A percentile compares a stretch with the other conserved stretches of the same genome.
Conservation (phyloP, 2,113 vertebrate species). For the Hippolais icterina region DNA sequence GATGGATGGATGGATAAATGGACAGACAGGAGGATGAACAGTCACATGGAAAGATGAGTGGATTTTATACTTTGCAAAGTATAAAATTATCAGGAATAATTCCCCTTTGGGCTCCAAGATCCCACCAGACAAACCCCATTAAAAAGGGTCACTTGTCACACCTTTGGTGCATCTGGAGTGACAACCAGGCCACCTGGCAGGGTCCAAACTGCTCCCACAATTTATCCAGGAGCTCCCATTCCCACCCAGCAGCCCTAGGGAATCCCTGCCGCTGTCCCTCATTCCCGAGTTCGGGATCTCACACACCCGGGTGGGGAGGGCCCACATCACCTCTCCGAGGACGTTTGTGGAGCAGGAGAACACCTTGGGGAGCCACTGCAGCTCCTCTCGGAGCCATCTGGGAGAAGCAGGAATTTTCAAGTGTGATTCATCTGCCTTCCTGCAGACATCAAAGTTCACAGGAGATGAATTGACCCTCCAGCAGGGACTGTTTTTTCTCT, state of each 20-base stretch:
- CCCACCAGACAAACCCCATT: neutral
- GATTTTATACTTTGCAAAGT: neutral
- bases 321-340: neutral
- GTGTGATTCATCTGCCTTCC: neutral
- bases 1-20: neutral
- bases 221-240: neutral
- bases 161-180: fast-evolving
- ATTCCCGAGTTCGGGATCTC: neutral
- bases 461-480: constrained; percentile 2
- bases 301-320: neutral
- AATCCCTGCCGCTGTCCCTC: neutral
- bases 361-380: neutral
- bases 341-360: neutral
- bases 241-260: neutral
- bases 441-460: constrained; percentile 6
- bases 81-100: neutral
- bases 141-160: fast-evolving
- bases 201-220: neutral
- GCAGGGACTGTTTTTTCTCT: neutral
- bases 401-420: neutral
- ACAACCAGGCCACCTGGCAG: neutral
- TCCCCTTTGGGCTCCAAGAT: neutral
- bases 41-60: neutral
- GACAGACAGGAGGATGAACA: neutral
- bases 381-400: neutral